Conservation (phyloP, 2,888 invertebrate genomes). For the Leptopterna dolabrata region DNA sequence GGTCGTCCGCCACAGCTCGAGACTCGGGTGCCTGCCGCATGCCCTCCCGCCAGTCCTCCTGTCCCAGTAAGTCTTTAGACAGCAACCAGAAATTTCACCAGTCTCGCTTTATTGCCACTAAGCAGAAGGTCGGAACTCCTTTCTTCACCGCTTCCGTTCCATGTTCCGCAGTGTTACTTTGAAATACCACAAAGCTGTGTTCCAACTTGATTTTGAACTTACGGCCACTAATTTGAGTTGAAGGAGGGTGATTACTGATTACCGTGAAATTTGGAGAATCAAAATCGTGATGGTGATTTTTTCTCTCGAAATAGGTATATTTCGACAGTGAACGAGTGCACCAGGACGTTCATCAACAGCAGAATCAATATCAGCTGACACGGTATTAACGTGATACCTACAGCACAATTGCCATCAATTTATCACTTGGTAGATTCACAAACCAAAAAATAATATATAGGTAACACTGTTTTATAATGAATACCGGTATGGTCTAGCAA, state of each 20-base stretch:
- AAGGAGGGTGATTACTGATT: too few relatives aligned
- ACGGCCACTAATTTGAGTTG: too few relatives aligned
- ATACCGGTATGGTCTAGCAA: too few relatives aligned
- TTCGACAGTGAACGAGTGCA: too few relatives aligned
- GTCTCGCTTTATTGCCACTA: background rate
- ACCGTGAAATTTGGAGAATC: too few relatives aligned
- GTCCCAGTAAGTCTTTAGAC: background rate
- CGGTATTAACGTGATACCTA: background rate
- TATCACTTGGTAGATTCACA: background rate
- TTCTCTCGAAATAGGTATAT: too few relatives aligned
- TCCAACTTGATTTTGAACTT: too few relatives aligned
- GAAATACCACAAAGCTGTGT: background rate
- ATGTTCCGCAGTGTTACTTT: background rate
- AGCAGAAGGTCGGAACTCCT: background rate
- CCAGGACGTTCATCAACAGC: background rate
- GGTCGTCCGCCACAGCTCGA: background rate
- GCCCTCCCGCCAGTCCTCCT: background rate
- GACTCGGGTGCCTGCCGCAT: background rate
- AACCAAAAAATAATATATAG: too few relatives aligned
- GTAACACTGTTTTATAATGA: too few relatives aligned
- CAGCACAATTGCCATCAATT: background rate
- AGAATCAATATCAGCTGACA: background rate
- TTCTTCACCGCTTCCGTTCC: background rate
- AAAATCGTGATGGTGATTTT: too few relatives aligned
- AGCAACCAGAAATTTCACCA: background rate